These are phyloP conservation scores for Diloba caeruleocephala DNA, from an alignment of 2,888 invertebrate species.

Conservation along the genomic window DNA sequence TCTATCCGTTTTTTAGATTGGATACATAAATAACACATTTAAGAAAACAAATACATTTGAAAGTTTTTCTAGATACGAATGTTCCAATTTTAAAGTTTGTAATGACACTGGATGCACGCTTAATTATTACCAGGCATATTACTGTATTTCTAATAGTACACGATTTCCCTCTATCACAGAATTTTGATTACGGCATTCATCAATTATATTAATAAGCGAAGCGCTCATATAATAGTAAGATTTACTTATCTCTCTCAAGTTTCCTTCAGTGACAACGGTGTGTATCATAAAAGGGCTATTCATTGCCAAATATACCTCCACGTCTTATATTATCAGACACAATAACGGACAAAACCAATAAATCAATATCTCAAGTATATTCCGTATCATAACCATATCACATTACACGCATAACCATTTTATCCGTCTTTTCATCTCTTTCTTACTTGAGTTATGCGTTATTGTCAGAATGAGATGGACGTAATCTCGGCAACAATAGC, in stretches of 20 bases:
- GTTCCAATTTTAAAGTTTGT: too few relatives aligned
- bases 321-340: not conserved
- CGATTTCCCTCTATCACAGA: not conserved
- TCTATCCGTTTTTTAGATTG: too few relatives aligned
- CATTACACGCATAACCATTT: conserved; percentile 15
- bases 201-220: conserved; percentile 1
- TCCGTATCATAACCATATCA: conserved; percentile 30
- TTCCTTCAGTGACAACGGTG: not conserved
- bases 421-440: conserved; percentile 11
- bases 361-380: conserved; percentile 37
- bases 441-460: not conserved
- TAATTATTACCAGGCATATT: too few relatives aligned
- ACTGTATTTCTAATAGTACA: not conserved
- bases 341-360: conserved; percentile 30
- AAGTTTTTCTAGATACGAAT: too few relatives aligned
- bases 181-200: not conserved
- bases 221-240: conserved; percentile 6
- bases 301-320: conserved; percentile 4
- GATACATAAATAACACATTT: too few relatives aligned
- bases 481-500: conserved; percentile 38
- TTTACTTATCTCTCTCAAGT: not conserved
- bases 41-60: too few relatives aligned
- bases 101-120: too few relatives aligned
- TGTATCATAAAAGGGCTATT: conserved; percentile 5
- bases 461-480: conserved; percentile 30